Evolutionary conservation across 2,888 invertebrate species (phyloP).

Genomic region (Rotaria magnacalcarata): DNA sequence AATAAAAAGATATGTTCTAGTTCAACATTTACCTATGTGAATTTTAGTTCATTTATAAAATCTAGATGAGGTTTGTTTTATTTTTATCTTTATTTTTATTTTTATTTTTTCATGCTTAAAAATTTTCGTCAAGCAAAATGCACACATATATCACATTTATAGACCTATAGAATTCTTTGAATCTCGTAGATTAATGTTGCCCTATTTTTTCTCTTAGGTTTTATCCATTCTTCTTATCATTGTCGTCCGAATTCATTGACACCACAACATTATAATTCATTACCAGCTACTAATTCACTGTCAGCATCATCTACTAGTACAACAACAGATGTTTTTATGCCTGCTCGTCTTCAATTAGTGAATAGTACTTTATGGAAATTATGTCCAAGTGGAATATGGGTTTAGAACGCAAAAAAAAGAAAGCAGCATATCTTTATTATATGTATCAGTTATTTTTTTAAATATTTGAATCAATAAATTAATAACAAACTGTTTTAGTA

Average conservation of each 20-base stretch:
- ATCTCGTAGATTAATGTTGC: not conserved
- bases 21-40: too few species aligned
- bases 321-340: not conserved
- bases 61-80: too few species aligned
- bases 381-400: slow-evolving; percentile 28
- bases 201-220: not conserved
- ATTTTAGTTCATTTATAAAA: too few species aligned
- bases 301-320: not conserved
- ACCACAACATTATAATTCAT: too few species aligned
- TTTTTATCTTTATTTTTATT: too few species aligned
- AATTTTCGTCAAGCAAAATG: too few species aligned
- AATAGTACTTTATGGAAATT: slow-evolving; percentile 27
- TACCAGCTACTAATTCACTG: too few species aligned
- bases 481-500: too few species aligned
- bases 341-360: not conserved
- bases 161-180: not conserved
- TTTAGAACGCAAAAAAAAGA: not conserved
- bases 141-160: too few species aligned
- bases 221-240: not conserved
- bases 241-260: not conserved
- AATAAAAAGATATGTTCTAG: not conserved
- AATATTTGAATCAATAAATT: too few species aligned
- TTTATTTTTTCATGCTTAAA: too few species aligned
- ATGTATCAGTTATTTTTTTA: too few species aligned
- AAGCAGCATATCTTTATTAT: not conserved